Percentiles rank a stretch among this genome's conserved stretches.
phyloP scores from a whole-genome alignment of 53 echinoderm and acorn worm genomes.

The Patiria pectinifera region DNA sequence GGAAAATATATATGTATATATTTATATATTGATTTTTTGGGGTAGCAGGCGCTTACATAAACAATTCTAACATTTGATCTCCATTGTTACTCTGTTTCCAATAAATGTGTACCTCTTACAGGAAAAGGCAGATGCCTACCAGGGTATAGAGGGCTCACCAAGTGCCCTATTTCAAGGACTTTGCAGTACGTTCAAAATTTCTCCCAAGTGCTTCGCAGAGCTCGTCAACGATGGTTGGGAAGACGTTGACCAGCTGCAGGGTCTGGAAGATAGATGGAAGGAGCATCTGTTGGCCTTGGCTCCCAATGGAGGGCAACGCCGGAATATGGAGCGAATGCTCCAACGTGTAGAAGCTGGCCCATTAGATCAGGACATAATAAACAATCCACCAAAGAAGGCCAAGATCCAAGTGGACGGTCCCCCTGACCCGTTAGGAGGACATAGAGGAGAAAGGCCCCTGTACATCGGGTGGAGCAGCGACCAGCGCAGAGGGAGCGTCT shows the following conservation, averaged over 20 bases:
- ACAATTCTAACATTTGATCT: no score
- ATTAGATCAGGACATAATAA: conserved; percentile 17
- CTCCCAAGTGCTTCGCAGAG: background rate
- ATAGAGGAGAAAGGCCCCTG: no score
- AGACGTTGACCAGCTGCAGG: conserved; percentile 21
- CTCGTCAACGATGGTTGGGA: conserved; percentile 42
- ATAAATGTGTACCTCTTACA: no score
- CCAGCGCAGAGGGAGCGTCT: no score
- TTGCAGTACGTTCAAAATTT: background rate
- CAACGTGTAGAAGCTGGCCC: conserved; percentile 39
- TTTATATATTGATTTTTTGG: no score
- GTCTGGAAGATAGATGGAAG: background rate
- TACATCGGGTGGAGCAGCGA: no score
- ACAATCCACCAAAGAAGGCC: no score
- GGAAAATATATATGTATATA: no score
- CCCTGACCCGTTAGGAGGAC: no score
- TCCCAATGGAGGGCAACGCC: conserved; percentile 22
- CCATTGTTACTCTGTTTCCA: no score
- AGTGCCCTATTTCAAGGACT: conserved; percentile 3
- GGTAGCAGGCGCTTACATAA: no score
- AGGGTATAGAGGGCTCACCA: background rate
- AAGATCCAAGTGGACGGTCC: no score
- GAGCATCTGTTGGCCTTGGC: conserved; percentile 13
- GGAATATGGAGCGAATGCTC: conserved; percentile 34
- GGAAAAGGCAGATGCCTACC: conserved; percentile 35